Conservation (phyloP, 2,113 vertebrate genomes). For the Ictidomys tridecemlineatus region DNA sequence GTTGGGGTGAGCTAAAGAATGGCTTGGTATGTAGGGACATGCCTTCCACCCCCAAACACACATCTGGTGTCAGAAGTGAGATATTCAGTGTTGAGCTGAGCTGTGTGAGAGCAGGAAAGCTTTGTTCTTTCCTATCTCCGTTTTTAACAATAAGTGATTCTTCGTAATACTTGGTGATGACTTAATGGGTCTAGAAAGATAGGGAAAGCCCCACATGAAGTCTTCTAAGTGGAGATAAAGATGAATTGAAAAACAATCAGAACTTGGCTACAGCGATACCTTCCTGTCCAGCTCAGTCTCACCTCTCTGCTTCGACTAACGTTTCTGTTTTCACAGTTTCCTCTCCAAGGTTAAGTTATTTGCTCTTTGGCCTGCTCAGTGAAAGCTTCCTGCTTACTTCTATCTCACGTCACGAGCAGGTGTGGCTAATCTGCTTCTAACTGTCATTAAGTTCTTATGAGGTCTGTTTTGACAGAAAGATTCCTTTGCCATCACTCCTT, state of each 20-base stretch:
- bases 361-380: not conserved
- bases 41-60: not conserved
- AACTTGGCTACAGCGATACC: not conserved
- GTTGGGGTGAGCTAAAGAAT: not conserved
- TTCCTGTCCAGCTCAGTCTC: not conserved
- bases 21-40: not conserved
- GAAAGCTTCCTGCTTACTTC: not conserved
- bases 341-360: not conserved
- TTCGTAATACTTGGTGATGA: not conserved
- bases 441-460: not conserved
- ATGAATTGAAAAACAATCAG: not conserved
- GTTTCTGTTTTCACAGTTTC: not conserved
- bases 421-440: slow-evolving; percentile 14
- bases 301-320: not conserved
- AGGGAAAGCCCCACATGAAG: not conserved
- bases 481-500: slow-evolving; percentile 2
- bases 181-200: not conserved
- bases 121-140: not conserved
- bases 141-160: not conserved
- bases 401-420: not conserved
- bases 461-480: slow-evolving; percentile 41
- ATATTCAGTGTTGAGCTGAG: not conserved
- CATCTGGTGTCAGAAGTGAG: not conserved
- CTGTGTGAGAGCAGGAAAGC: not conserved
- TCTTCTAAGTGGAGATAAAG: not conserved